phyloP scores from a whole-genome alignment of 2,888 invertebrate genomes.

The Incurvaria masculella region DNA sequence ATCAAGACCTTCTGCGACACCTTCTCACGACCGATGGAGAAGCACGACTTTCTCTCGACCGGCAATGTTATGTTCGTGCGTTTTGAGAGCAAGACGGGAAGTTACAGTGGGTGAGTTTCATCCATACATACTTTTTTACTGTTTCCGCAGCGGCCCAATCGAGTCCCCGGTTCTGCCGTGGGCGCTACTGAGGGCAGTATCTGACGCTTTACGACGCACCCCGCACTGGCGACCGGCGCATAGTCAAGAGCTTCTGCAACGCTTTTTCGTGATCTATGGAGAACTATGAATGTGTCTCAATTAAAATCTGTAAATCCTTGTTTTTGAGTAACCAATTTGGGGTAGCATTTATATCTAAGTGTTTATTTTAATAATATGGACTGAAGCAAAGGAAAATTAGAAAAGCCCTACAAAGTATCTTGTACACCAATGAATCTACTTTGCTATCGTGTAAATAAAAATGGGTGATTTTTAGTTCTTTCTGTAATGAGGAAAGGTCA shows the following conservation, averaged over 20 bases:
- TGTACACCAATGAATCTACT: too few species aligned
- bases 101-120: slow-evolving; percentile 81
- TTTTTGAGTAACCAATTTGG: too few species aligned
- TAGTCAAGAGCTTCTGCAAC: slow-evolving; percentile 93
- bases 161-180: slow-evolving; percentile 84
- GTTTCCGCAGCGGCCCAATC: slow-evolving; percentile 85
- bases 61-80: slow-evolving; percentile 83
- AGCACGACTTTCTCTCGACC: slow-evolving; percentile 88
- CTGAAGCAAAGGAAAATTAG: too few species aligned
- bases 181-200: slow-evolving; percentile 87
- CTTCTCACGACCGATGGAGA: slow-evolving; percentile 90
- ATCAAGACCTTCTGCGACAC: slow-evolving; percentile 95
- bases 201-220: slow-evolving; percentile 86
- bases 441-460: too few species aligned
- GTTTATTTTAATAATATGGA: too few species aligned
- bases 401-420: too few species aligned
- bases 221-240: slow-evolving; percentile 83
- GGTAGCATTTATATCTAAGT: too few species aligned
- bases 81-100: slow-evolving; percentile 89
- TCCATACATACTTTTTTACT: too few species aligned
- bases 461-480: too few species aligned
- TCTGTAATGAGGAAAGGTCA: too few species aligned
- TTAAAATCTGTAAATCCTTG: too few species aligned
- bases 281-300: slow-evolving; percentile 90
- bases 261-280: slow-evolving; percentile 92